phyloP scores from a whole-genome alignment of 2,113 vertebrate genomes.

The Caretta caretta region DNA sequence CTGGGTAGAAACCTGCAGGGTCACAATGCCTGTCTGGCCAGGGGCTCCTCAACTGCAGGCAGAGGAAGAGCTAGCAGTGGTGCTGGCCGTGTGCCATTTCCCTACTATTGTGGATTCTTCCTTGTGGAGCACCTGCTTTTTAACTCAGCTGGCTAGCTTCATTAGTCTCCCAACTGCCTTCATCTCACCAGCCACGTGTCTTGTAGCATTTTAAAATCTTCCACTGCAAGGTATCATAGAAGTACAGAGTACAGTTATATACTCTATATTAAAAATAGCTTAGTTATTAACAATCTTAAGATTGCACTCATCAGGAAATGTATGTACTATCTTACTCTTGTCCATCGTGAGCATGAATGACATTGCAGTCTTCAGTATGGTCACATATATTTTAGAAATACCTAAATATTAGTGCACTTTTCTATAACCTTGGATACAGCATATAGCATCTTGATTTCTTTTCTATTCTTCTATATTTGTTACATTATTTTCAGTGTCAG shows the following conservation, averaged over 20 bases:
- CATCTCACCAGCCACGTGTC: background rate
- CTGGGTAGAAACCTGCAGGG: too few relatives aligned
- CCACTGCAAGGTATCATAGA: too few relatives aligned
- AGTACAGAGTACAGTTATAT: background rate
- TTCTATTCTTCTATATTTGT: rapidly evolving
- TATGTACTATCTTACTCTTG: background rate
- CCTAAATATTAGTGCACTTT: rapidly evolving
- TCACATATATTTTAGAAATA: background rate
- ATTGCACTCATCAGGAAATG: background rate
- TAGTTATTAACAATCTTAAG: background rate
- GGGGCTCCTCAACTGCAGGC: too few relatives aligned
- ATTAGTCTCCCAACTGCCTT: too few relatives aligned
- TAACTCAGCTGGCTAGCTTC: too few relatives aligned
- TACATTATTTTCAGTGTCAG: background rate
- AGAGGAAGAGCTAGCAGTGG: too few relatives aligned
- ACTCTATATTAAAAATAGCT: background rate
- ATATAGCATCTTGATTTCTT: background rate
- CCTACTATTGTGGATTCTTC: too few relatives aligned
- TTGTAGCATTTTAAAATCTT: background rate
- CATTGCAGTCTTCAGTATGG: background rate
- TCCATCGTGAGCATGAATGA: rapidly evolving
- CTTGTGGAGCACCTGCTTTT: too few relatives aligned
- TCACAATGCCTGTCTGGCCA: too few relatives aligned
- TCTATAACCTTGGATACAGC: background rate
- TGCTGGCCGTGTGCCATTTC: too few relatives aligned